Evolutionary conservation across 2,113 vertebrate genomes (phyloP), one percentile per base, ranked within the genome.

Genomic region (Lepus americanus): DNA sequence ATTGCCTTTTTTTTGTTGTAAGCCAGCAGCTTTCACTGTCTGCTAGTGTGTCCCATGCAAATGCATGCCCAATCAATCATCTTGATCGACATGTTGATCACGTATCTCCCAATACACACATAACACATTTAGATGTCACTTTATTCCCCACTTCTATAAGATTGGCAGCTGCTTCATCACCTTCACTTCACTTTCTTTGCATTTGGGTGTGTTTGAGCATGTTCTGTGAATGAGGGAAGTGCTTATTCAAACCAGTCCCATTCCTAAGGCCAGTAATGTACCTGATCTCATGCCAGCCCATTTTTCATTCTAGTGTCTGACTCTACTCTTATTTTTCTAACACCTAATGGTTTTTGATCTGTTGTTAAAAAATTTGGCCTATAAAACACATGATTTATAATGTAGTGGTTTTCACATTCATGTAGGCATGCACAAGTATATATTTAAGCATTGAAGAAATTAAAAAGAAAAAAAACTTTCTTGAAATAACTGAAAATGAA

Each of bases 91-190:
- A 39, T 9, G 25, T 64, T 25, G 5, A 36, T 17, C 8, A 23
- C 3, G 5, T 0, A 9, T 20, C 70, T 83, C 16, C 17, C 14
- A 1, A 11, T 1, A 31, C 1, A 8, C 0, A 13, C 0, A 17
- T 22, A 39, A 3, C 5, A 51, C 14, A 88, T 80, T 77, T 69
- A 74, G 39, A 27, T 12, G 53, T 90, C 49, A 17, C 10, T 64
- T 83, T 39, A 9, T 51, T 77, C 25, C 23, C 29, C 70, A 5
- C 12, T 20, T 70, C 25, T 16, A 23, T 4, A 79, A 1, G 17
- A 67, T 1, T 22, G 25, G 27, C 2, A 23, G n/a, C 29, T 6
- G 5, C 11, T 44, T 33, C 36, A 31, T 53, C 12, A 33, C 3
- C 10, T 49, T 14, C 22, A 23, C 11, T 13, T 76, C 61, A 55